Evolutionary conservation across 2,797 vertebrate species (phyloP), one percentile per base, ranked within the genome.

Genomic region (Sitta carolinensis): DNA sequence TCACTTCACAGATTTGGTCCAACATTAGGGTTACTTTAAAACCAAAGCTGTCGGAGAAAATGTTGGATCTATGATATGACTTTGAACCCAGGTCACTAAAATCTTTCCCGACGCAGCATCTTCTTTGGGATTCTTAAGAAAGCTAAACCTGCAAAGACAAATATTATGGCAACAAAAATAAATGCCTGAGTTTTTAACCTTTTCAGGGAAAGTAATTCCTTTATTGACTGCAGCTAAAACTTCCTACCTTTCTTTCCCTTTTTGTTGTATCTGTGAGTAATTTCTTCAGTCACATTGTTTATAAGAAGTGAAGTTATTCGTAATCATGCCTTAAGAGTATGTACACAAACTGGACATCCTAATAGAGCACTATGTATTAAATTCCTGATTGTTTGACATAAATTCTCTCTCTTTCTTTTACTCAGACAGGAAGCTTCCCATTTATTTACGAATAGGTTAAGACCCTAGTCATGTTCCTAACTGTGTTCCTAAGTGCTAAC

Each of bases 311-410:
- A 98, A 98, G 98, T 98, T 98, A 98, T 98, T 99, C 98, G 98
- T 99, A 98, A 98, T 98, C 98, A 98, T 98, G 98, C 97, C 96
- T 97, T 98, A 98, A 98, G 98, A 98, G 98, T 98, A 98, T 99
- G 98, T 99, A 99, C 98, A 99, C 98, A 99, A 97, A 98, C 97
- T 97, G 98, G 98, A 98, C 98, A 98, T 98, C 98, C 98, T 98
- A 98, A 98, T 98, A 99, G 98, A 98, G 98, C 98, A 97, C 98
- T 94, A 98, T 98, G 97, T 98, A 99, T 99, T 99, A 98, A 98
- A 99, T 99, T 99, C 98, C 98, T 98, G 98, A 98, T 98, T 99
- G 99, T 99, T 99, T 99, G 99, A 99, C 99, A 99, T 98, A 98
- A 98, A 98, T 97, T 98, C 98, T 98, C 98, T 98, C 98, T 98